phyloP scores from a whole-genome alignment of 2,113 vertebrate species.

The Oreotragus oreotragus region DNA sequence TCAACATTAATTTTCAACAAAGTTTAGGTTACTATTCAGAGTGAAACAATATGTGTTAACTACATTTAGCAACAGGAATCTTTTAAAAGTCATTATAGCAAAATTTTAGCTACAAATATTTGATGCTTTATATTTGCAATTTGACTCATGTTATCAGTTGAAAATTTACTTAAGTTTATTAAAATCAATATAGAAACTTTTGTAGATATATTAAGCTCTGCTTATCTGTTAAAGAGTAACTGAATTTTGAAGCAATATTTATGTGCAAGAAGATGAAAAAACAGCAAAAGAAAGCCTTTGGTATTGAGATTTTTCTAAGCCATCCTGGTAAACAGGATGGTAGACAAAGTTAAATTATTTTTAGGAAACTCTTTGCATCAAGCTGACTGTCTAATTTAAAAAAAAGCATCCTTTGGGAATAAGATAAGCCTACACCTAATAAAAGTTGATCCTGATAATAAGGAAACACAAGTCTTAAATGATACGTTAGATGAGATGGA shows the following conservation, averaged over 20 bases:
- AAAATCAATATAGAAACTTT: background rate
- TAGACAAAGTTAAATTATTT: background rate
- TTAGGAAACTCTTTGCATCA: background rate
- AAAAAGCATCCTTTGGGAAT: background rate
- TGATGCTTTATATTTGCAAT: background rate
- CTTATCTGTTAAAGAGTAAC: background rate
- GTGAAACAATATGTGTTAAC: background rate
- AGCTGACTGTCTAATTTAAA: background rate
- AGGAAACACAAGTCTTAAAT: too few species aligned
- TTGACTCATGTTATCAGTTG: background rate
- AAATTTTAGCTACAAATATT: background rate
- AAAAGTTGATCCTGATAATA: background rate
- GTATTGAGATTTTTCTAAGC: constrained; percentile 14
- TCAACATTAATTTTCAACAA: constrained; percentile 31
- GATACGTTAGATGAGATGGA: too few species aligned
- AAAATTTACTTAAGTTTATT: background rate
- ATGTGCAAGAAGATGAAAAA: background rate
- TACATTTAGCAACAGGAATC: background rate
- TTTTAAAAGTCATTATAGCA: constrained; percentile 9
- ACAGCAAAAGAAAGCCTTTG: background rate
- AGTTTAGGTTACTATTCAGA: constrained; percentile 11
- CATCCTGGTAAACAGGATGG: background rate
- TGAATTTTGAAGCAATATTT: background rate
- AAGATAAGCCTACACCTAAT: background rate
- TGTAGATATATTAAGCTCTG: background rate